Evolutionary conservation across 2,113 vertebrate species (phyloP).

Genomic region (Atherinomorus stipes): DNA sequence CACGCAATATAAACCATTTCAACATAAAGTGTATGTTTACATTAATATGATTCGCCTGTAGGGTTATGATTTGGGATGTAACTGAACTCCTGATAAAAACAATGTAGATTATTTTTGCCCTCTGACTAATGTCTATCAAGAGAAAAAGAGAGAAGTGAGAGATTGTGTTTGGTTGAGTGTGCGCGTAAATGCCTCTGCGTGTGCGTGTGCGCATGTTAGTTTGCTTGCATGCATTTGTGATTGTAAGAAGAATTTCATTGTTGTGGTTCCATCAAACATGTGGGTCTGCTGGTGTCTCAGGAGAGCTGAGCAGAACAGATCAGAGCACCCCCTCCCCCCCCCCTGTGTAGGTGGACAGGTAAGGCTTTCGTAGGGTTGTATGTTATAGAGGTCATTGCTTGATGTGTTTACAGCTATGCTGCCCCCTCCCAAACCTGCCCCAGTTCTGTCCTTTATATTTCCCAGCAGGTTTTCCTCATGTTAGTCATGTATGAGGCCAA

Average conservation of each 20-base stretch:
- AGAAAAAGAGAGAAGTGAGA: conserved; percentile 29
- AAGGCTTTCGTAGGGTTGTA: conserved; percentile 68
- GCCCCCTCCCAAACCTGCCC: conserved; percentile 37
- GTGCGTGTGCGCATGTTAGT: conserved; percentile 35
- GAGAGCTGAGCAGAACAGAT: conserved; percentile 52
- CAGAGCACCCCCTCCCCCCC: conserved; percentile 9
- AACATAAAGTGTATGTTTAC: conserved; percentile 87
- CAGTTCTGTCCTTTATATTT: conserved; percentile 40
- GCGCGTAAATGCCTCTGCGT: conserved; percentile 16
- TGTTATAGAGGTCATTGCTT: conserved; percentile 72
- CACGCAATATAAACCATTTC: conserved; percentile 85
- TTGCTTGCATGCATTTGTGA: conserved; percentile 66
- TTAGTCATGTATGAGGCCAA: conserved; percentile 58
- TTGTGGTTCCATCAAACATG: conserved; percentile 48
- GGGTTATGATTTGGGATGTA: conserved; percentile 75
- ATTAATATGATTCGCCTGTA: conserved; percentile 81
- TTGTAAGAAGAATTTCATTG: conserved; percentile 61
- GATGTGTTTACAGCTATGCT: conserved; percentile 73
- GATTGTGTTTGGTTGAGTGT: conserved; percentile 5
- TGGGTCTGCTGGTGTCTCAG: conserved; percentile 50
- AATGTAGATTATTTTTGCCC: conserved; percentile 64
- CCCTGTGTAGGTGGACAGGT: conserved; percentile 58
- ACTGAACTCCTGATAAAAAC: conserved; percentile 70
- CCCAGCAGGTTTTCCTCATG: conserved; percentile 56
- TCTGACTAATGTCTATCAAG: conserved; percentile 52